Base-by-base conservation (phyloP, 2,113 vertebrate species). In the Dicrurus megarhynchus region DNA sequence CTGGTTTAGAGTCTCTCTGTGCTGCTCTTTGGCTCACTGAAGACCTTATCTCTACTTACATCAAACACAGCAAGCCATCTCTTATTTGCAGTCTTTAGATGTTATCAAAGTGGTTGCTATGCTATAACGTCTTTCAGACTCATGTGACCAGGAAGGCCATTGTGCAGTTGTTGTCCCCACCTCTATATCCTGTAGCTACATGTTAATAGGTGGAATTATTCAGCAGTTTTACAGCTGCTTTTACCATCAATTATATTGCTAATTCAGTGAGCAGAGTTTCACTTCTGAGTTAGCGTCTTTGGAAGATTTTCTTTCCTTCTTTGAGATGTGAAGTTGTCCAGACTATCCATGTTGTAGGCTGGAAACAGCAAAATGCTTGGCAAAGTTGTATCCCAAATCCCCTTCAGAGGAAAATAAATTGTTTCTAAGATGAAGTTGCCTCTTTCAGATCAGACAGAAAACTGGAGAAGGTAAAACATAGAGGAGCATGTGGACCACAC, bases 401-500 rank as follows among this genome's bases (percentile, higher is more conserved):
- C 27, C 16, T 41, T 49, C 69, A 60, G 28, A 32, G 44, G 50
- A 74, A 86, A 91, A 95, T 0, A 75, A 90, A 32, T 44, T n/a
- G 6, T 70, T 96, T 80, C 70, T 63, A 9, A 49, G 64, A 80
- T 6, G 11, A 65, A 91, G n/a, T 60, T 74, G 75, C 22, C 10
- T 90, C 52, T 90, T 88, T 86, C 30, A 77, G 44, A 55, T 96
- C 32, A 53, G 80, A 86, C 56, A 75, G n/a, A 91, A 91, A 77
- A 56, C 37, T 56, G 68, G 64, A 70, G 60, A 81, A 84, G 61
- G 76, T 71, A 84, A 87, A 94, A 64, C n/a, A 30, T 12, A 57
- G 83, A 75, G 57, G 57, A 93, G 32, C 73, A 73, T 87, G 83
- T 64, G 88, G 90, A 93, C 85, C 76, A 94, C 93, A 90, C 93